Conservation (phyloP, 2,888 invertebrate genomes). For the Lasioglossum pauxillum region DNA sequence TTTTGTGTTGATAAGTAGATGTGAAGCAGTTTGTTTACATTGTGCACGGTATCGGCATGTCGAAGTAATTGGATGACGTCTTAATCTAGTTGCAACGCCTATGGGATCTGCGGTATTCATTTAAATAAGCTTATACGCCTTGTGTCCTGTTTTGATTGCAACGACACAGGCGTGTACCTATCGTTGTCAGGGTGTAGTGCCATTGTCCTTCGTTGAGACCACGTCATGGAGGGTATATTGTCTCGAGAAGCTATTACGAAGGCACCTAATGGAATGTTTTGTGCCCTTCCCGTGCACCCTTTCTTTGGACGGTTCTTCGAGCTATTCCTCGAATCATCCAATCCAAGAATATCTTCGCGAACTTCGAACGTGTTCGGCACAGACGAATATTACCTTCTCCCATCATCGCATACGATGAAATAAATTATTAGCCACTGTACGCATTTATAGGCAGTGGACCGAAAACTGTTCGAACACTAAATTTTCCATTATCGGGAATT, state of each 20-base stretch:
- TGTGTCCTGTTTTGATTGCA: constrained; percentile 11
- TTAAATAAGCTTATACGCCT: constrained; percentile 6
- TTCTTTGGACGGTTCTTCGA: background rate
- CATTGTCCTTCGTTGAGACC: constrained; percentile 1
- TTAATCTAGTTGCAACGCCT: background rate
- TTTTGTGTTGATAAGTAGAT: background rate
- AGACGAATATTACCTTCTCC: background rate
- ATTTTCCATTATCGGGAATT: too few species aligned
- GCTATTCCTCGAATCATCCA: constrained; percentile 1
- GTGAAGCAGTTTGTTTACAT: background rate
- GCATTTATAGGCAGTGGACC: too few species aligned
- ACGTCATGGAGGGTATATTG: constrained; percentile 6
- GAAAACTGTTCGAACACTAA: too few species aligned
- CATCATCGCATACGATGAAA: background rate
- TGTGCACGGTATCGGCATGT: background rate
- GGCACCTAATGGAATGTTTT: constrained; percentile 18
- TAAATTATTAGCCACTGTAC: too few species aligned
- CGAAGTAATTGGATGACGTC: constrained; percentile 6
- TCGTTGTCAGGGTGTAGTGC: constrained; percentile 11
- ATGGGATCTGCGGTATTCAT: constrained; percentile 2
- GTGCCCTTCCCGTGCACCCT: background rate
- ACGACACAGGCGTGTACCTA: constrained; percentile 5
- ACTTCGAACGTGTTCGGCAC: background rate
- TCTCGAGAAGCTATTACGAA: constrained; percentile 16
- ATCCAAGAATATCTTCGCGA: background rate